A percentile compares a stretch with the other conserved stretches of the same genome.
These are phyloP conservation scores for Aphyosemion australe DNA, from an alignment of 2,113 vertebrate genomes.

Conservation along the genomic window DNA sequence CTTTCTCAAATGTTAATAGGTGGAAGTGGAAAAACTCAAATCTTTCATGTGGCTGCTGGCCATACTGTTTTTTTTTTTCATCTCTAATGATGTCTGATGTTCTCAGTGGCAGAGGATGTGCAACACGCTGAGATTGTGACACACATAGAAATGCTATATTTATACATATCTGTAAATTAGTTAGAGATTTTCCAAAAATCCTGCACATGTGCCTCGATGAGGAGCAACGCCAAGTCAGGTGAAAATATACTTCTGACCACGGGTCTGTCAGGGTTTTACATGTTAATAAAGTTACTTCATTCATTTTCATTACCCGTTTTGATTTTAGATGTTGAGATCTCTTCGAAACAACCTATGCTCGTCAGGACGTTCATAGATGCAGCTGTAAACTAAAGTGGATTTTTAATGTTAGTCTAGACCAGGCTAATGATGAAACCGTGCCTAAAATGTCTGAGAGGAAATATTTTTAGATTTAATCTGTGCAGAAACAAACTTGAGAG, in stretches of 20 bases:
- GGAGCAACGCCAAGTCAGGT: neutral
- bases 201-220: neutral
- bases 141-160: conserved; percentile 3
- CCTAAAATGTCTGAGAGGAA: no score
- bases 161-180: conserved; percentile 15
- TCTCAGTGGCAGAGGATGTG: conserved; percentile 15
- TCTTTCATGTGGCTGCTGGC: conserved; percentile 23
- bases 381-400: no score
- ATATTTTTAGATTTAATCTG: no score
- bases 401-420: no score
- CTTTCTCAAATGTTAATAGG: conserved; percentile 41
- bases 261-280: neutral
- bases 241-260: neutral
- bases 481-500: no score
- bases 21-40: conserved; percentile 11
- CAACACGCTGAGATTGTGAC: conserved; percentile 11
- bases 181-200: neutral
- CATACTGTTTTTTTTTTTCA: conserved; percentile 1
- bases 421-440: no score
- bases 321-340: no score
- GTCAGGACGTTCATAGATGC: no score
- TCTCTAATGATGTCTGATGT: conserved; percentile 31
- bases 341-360: no score
- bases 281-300: no score
- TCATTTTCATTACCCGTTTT: no score